Conservation (phyloP, 2,888 invertebrate genomes). For the Norana najaformis region DNA sequence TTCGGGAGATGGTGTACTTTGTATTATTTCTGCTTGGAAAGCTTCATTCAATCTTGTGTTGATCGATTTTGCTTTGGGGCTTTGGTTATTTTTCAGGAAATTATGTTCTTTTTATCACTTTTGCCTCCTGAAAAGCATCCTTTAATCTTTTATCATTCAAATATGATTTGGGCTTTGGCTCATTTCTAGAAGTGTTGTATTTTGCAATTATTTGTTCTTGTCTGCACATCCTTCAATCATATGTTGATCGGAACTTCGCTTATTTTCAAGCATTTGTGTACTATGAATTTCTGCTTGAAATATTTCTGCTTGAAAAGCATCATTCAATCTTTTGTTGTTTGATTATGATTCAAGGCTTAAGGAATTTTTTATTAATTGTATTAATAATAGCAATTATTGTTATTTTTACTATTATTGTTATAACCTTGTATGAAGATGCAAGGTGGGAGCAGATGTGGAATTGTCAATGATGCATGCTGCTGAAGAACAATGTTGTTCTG, state of each 20-base stretch:
- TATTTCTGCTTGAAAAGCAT: neutral
- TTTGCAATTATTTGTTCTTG: neutral
- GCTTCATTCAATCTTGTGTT: neutral
- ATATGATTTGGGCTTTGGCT: neutral
- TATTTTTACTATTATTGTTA: too few species aligned
- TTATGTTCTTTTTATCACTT: too few species aligned
- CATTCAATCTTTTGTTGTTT: neutral
- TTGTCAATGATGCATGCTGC: too few species aligned
- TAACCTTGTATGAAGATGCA: too few species aligned
- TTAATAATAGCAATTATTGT: too few species aligned
- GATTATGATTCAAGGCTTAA: neutral
- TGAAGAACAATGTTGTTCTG: too few species aligned
- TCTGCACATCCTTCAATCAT: neutral
- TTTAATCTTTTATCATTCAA: neutral
- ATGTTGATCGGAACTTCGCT: neutral
- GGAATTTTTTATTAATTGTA: too few species aligned
- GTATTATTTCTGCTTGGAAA: neutral
- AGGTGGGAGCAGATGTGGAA: too few species aligned
- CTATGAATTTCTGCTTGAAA: too few species aligned
- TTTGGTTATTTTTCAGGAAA: too few species aligned
- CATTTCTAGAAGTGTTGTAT: neutral
- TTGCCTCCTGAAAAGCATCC: neutral
- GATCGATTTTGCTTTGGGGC: too few species aligned
- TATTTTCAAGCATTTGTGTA: too few species aligned
- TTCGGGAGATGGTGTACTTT: neutral